phyloP scores from a whole-genome alignment of 1,140 invertebrate species.

The Lasaia peninsularis region DNA sequence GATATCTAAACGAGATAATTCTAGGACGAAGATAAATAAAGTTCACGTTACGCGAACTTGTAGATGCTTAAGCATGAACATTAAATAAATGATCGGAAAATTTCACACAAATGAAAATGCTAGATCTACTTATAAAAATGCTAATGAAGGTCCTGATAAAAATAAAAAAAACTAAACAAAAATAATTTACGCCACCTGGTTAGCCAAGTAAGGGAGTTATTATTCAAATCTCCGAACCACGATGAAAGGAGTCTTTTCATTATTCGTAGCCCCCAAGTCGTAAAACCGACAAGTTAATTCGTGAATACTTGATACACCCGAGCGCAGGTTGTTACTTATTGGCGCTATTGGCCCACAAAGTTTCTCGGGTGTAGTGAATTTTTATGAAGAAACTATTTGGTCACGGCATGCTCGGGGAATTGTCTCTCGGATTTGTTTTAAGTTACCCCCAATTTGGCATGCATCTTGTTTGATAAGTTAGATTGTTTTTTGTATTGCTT shows the following conservation, averaged over 20 bases:
- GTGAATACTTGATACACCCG: constrained; percentile 3
- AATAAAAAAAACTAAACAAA: no score
- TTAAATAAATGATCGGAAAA: no score
- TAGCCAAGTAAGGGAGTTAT: neutral
- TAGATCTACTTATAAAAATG: no score
- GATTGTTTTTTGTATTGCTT: neutral
- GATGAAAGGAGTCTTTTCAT: neutral
- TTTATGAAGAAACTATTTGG: neutral
- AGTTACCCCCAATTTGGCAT: neutral
- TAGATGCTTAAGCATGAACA: no score
- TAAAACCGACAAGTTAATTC: constrained; percentile 1
- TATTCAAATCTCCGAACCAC: neutral
- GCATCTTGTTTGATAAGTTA: neutral
- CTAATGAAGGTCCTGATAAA: no score
- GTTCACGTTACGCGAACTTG: no score
- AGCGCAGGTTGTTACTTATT: neutral
- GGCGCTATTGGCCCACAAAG: neutral
- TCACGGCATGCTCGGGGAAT: neutral
- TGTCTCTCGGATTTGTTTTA: neutral
- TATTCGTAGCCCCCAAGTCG: neutral
- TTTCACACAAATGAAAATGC: no score
- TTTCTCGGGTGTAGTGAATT: neutral
- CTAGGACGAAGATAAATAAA: no score
- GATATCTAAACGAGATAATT: no score
- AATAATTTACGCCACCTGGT: no score